These are phyloP conservation scores for Dastarcus helophoroides DNA, from an alignment of 2,888 invertebrate species.

Conservation along the genomic window DNA sequence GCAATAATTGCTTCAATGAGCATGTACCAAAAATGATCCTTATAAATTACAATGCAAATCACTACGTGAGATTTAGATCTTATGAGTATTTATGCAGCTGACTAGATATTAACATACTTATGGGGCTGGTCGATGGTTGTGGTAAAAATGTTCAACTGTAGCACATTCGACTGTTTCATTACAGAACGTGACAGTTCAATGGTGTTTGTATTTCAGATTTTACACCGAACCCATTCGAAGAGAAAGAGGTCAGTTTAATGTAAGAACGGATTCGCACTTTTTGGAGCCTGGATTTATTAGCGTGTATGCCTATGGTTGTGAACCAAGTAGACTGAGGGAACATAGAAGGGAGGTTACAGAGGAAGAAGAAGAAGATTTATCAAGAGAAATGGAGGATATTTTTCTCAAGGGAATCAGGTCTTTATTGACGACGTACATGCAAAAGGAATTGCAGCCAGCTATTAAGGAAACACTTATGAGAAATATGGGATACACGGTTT, in stretches of 20 bases:
- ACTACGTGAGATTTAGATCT: too few species aligned
- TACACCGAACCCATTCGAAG: conserved; percentile 59
- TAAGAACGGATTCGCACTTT: conserved; percentile 72
- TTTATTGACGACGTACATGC: conserved; percentile 70
- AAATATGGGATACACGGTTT: conserved; percentile 78
- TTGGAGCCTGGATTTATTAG: conserved; percentile 76
- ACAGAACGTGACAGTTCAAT: too few species aligned
- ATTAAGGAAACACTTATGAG: conserved; percentile 79
- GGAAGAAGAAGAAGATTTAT: conserved; percentile 52
- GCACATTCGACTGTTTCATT: too few species aligned
- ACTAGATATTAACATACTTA: too few species aligned
- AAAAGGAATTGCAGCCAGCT: conserved; percentile 70
- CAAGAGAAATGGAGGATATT: conserved; percentile 73
- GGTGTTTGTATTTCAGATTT: conserved; percentile 43
- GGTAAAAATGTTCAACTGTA: too few species aligned
- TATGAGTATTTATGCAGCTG: too few species aligned
- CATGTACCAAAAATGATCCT: too few species aligned
- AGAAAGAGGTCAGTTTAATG: conserved; percentile 57
- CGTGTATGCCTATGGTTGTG: conserved; percentile 75
- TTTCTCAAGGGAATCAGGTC: conserved; percentile 75
- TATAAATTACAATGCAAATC: too few species aligned
- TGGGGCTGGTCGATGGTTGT: too few species aligned
- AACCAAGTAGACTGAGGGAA: conserved; percentile 34
- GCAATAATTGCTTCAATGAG: too few species aligned
- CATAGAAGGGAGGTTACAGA: conserved; percentile 26